Percentiles rank a stretch among this genome's conserved stretches.
Conservation (phyloP, 2,888 invertebrate species). For the Melieria crassipennis region DNA sequence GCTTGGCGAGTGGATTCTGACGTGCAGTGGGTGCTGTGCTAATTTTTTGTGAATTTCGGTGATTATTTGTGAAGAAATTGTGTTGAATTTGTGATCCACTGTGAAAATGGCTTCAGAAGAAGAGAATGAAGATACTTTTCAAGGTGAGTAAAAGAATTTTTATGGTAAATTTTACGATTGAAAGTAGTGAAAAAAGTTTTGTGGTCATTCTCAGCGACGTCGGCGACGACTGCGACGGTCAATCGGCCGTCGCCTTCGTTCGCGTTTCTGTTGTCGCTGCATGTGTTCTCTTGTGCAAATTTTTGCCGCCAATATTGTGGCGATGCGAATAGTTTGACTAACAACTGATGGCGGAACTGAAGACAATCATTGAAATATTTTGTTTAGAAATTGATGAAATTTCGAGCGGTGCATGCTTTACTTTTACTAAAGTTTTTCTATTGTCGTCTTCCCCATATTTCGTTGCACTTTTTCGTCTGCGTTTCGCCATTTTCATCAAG, state of each 20-base stretch:
- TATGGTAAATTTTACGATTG: constrained; percentile 20
- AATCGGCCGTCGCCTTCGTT: constrained; percentile 16
- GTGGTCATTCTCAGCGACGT: constrained; percentile 29
- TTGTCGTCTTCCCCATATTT: neutral
- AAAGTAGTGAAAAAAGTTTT: constrained; percentile 36
- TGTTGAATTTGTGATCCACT: constrained; percentile 47
- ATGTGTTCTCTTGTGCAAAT: neutral
- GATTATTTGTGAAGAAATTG: constrained; percentile 50
- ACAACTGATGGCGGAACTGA: no score
- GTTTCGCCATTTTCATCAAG: constrained; percentile 19
- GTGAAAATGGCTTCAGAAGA: constrained; percentile 84
- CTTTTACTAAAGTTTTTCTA: neutral
- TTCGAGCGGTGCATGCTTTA: neutral
- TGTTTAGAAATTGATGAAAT: neutral
- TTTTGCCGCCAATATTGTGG: constrained; percentile 20
- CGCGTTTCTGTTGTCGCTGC: constrained; percentile 12
- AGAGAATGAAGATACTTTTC: constrained; percentile 86
- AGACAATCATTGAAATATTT: no score
- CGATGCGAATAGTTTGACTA: neutral
- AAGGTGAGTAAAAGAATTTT: constrained; percentile 74
- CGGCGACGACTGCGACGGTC: constrained; percentile 17
- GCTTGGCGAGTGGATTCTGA: constrained; percentile 42
- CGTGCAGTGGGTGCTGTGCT: constrained; percentile 49
- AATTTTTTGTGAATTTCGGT: constrained; percentile 52
- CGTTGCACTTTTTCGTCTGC: constrained; percentile 12